Percentiles rank a stretch among this genome's conserved stretches.
These are phyloP conservation scores for Tapirus terrestris DNA, from an alignment of 2,113 vertebrate species.

Conservation along the genomic window DNA sequence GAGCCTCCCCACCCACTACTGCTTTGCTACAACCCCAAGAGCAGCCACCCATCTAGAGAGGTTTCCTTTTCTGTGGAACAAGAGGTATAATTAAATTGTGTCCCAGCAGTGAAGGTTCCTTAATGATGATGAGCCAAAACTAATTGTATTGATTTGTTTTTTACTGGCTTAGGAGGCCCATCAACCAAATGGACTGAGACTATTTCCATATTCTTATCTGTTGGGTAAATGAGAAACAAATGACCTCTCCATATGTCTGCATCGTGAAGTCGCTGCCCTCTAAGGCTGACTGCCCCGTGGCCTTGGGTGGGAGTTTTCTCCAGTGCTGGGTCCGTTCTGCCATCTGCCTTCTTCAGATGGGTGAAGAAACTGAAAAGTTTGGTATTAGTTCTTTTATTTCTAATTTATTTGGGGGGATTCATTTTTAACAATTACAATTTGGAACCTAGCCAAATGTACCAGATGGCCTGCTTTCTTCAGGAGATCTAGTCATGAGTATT, in stretches of 20 bases:
- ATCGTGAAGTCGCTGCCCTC: slow-evolving; percentile 75
- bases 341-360: background rate
- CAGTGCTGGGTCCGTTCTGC: background rate
- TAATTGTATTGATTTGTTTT: slow-evolving; percentile 93
- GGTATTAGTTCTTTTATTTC: background rate
- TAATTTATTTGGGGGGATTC: background rate
- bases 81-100: slow-evolving; percentile 87
- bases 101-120: slow-evolving; percentile 86
- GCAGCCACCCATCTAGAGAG: slow-evolving; percentile 79
- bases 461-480: slow-evolving; percentile 50
- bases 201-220: slow-evolving; percentile 91
- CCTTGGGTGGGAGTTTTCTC: background rate
- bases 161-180: slow-evolving; percentile 88
- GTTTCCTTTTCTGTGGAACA: slow-evolving; percentile 79
- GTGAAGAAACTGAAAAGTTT: background rate
- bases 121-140: slow-evolving; percentile 89
- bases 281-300: slow-evolving; percentile 67
- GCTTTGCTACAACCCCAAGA: slow-evolving; percentile 25
- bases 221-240: slow-evolving; percentile 89
- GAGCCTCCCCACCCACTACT: slow-evolving; percentile 61
- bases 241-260: slow-evolving; percentile 87
- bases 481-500: slow-evolving; percentile 13
- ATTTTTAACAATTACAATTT: background rate
- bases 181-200: slow-evolving; percentile 91
- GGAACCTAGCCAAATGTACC: slow-evolving; percentile 51